A percentile compares a stretch with the other conserved stretches of the same genome.
Evolutionary conservation across 2,113 vertebrate genomes (phyloP).

Genomic region (Cranoglanis bouderius): DNA sequence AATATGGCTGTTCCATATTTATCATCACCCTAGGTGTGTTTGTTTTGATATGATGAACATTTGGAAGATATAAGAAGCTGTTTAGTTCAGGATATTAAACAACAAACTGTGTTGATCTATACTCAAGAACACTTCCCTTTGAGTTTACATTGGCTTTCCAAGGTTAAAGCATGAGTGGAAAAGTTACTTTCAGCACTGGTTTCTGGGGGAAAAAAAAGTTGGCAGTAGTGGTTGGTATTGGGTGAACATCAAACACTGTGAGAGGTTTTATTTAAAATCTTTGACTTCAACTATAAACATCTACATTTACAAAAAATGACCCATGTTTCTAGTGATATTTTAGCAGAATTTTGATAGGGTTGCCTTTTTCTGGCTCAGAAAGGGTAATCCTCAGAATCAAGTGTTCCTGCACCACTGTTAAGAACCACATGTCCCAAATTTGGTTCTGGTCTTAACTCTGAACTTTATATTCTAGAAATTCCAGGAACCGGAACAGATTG

Average conservation of each 20-base stretch:
- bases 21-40: conserved; percentile 57
- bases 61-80: conserved; percentile 37
- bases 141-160: neutral
- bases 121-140: neutral
- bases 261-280: neutral
- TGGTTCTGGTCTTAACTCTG: neutral
- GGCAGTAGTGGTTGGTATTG: neutral
- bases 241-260: neutral
- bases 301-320: neutral
- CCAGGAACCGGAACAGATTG: neutral
- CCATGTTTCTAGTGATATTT: neutral
- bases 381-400: neutral
- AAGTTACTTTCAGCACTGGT: neutral
- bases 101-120: neutral
- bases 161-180: conserved; percentile 17
- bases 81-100: conserved; percentile 19
- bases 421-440: neutral
- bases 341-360: neutral
- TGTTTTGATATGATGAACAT: conserved; percentile 55
- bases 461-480: neutral
- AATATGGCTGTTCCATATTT: conserved; percentile 64
- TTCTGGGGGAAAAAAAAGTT: neutral
- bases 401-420: neutral
- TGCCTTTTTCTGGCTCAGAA: neutral
- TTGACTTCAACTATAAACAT: neutral